Base-by-base conservation (phyloP, 2,888 invertebrate species). In the Andricus quercusramuli region DNA sequence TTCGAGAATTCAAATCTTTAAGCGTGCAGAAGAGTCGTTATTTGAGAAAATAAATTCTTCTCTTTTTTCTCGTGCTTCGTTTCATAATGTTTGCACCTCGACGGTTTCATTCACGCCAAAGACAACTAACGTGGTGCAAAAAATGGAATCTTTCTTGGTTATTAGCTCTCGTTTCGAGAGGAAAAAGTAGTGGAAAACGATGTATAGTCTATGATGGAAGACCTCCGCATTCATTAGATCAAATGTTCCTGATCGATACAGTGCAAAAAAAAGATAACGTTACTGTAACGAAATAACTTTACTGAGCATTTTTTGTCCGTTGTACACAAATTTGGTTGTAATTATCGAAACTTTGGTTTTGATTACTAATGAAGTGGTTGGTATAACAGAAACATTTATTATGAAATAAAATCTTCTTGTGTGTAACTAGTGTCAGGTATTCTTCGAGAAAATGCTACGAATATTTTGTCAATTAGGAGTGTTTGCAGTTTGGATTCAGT, bases 141-240 rank as follows among this genome's bases (percentile, higher is more conserved):
- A n/a, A 56, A 11, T n/a, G 3, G n/a, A 20, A 56, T 56, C n/a
- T 56, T 2, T 22, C 56, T 9, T 17, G n/a, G 3, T n/a, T 56
- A 56, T 56, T 11, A 83, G 83, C 79, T 82, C 81, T 84, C 80
- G 80, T 84, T 84, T 83, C 79, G 81, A 56, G n/a, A 56, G n/a
- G n/a, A 22, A 56, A n/a, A 11, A n/a, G n/a, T n/a, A 9, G 22
- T 56, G 11, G 11, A 22, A 56, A 56, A 2, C n/a, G 3, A n/a
- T 56, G n/a, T 51, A 20, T 51, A 2, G 2, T 56, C 56, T n/a
- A 8, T n/a, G 56, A 3, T 9, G 56, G 3, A 9, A n/a, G 9
- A 56, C 11, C 17, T 47, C 15, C 47, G 3, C n/a, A 56, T n/a
- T 56, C 15, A n/a, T n/a, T 56, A 2, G 9, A 56, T 56, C 2